These are phyloP conservation scores for Hydrocynus forskahlii DNA, from an alignment of 2,797 vertebrate genomes.

Conservation along the genomic window DNA sequence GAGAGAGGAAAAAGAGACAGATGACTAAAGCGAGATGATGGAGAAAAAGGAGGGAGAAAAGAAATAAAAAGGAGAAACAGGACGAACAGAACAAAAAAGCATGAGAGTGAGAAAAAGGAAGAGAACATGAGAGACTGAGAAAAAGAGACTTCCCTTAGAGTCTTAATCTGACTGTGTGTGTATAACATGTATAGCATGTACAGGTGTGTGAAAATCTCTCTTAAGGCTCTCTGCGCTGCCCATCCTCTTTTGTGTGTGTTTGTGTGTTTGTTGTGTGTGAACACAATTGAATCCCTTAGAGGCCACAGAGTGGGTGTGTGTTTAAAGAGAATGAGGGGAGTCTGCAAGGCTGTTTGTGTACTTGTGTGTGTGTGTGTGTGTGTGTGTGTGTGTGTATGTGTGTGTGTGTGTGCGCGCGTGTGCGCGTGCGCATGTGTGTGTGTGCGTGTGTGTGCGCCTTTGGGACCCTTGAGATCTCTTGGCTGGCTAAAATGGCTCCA, in stretches of 20 bases:
- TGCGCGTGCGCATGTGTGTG: background rate
- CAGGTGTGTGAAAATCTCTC: constrained; percentile 51
- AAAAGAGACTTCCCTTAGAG: constrained; percentile 33
- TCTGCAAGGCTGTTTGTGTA: no score
- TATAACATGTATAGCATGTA: constrained; percentile 41
- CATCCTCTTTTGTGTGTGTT: constrained; percentile 20
- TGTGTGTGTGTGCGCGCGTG: background rate
- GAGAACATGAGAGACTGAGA: background rate
- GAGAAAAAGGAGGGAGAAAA: background rate
- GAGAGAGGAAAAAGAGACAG: background rate
- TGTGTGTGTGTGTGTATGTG: background rate
- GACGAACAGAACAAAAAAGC: background rate
- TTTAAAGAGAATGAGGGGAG: no score
- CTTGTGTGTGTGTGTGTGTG: background rate
- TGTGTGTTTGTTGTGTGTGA: constrained; percentile 35
- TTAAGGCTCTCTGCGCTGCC: constrained; percentile 34
- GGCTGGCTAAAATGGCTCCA: constrained; percentile 55
- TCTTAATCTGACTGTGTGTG: constrained; percentile 46
- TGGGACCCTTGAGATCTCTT: constrained; percentile 25
- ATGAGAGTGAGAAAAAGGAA: background rate
- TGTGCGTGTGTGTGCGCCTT: constrained; percentile 4
- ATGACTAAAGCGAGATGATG: background rate
- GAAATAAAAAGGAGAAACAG: background rate
- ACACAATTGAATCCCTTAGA: constrained; percentile 27
- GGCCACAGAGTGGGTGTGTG: background rate